A percentile compares a stretch with the other conserved stretches of the same genome.
Conservation (phyloP, 2,113 vertebrate genomes). For the Tupaia chinensis region DNA sequence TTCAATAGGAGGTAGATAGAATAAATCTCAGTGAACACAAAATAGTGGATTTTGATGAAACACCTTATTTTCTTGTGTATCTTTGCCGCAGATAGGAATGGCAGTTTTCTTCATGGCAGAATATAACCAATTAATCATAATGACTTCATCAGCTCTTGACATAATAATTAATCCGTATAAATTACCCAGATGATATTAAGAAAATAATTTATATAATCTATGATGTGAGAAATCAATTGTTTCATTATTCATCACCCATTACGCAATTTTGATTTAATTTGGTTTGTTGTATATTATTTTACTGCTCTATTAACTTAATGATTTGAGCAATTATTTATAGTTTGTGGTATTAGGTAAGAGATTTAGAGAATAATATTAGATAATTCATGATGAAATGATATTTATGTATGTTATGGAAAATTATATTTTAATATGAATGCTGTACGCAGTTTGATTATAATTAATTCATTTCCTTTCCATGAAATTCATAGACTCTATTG, state of each 20-base stretch:
- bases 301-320: constrained; percentile 79
- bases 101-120: background rate
- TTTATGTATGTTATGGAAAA: constrained; percentile 73
- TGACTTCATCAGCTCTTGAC: constrained; percentile 61
- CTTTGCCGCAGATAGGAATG: constrained; percentile 33
- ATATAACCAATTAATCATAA: constrained; percentile 64
- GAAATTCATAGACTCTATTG: constrained; percentile 39
- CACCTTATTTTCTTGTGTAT: constrained; percentile 19
- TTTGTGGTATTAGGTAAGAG: constrained; percentile 75
- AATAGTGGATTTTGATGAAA: constrained; percentile 20
- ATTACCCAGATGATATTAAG: constrained; percentile 73
- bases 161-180: constrained; percentile 73
- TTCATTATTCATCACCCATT: constrained; percentile 76
- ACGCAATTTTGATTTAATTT: constrained; percentile 78
- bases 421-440: constrained; percentile 71
- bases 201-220: constrained; percentile 75
- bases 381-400: constrained; percentile 69
- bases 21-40: background rate
- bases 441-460: constrained; percentile 66
- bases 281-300: constrained; percentile 78
- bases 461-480: constrained; percentile 54
- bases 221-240: constrained; percentile 76
- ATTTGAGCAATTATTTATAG: constrained; percentile 77
- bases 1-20: background rate
- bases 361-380: constrained; percentile 74